Percentiles rank a stretch among this genome's conserved stretches.
These are phyloP conservation scores for Megalopta genalis DNA, from an alignment of 1,140 invertebrate genomes.

Conservation along the genomic window DNA sequence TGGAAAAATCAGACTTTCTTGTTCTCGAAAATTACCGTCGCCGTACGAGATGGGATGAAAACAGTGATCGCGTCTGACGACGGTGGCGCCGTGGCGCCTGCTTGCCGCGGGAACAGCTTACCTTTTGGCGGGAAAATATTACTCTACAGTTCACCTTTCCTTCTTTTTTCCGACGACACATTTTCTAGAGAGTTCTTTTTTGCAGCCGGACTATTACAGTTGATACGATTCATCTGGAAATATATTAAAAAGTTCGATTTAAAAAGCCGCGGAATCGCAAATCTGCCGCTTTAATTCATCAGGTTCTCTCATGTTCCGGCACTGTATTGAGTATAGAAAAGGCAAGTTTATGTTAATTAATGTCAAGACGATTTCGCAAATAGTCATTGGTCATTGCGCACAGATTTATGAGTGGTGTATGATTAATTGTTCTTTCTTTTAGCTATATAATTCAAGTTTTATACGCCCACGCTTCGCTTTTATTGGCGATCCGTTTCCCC, in stretches of 20 bases:
- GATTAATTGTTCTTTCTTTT: constrained; percentile 2
- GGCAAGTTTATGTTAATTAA: constrained; percentile 48
- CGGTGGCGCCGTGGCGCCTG: constrained; percentile 64
- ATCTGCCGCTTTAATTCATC: constrained; percentile 39
- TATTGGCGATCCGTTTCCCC: background rate
- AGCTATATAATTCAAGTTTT: too few relatives aligned
- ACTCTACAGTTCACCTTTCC: background rate
- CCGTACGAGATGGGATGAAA: constrained; percentile 65
- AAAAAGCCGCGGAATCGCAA: background rate
- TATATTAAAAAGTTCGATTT: background rate
- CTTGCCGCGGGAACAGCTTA: constrained; percentile 54
- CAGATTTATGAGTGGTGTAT: constrained; percentile 2
- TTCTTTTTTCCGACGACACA: background rate
- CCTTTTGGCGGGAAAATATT: constrained; percentile 68
- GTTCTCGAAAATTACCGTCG: constrained; percentile 60
- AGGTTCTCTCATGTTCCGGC: constrained; percentile 33
- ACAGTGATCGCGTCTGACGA: constrained; percentile 73
- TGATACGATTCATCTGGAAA: background rate
- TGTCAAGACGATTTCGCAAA: constrained; percentile 34
- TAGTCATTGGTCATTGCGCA: constrained; percentile 27
- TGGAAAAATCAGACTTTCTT: constrained; percentile 46
- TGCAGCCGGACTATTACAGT: background rate
- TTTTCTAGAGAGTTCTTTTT: background rate
- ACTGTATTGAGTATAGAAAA: constrained; percentile 31
- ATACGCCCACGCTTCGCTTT: background rate